phyloP scores from a whole-genome alignment of 2,113 vertebrate genomes.

The Notothenia coriiceps region DNA sequence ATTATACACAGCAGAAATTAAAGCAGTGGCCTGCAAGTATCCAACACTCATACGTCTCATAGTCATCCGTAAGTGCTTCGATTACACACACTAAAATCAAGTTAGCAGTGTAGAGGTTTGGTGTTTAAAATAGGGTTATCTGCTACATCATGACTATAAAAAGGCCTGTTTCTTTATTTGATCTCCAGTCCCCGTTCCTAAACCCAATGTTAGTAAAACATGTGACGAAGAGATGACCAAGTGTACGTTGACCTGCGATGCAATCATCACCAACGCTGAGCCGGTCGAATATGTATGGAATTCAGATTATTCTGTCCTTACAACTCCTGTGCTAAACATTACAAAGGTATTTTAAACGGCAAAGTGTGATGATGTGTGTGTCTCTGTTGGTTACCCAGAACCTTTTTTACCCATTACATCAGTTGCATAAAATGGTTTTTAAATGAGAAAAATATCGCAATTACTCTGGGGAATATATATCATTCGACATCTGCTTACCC shows the following conservation, averaged over 20 bases:
- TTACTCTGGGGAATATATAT: too few relatives aligned
- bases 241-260: slow-evolving; percentile 54
- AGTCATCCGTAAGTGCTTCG: slow-evolving; percentile 52
- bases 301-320: too few relatives aligned
- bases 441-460: too few relatives aligned
- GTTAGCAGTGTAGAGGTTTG: neutral
- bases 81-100: neutral
- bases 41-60: neutral
- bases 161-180: neutral
- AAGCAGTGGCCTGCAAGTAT: accelerated
- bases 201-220: neutral
- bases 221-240: neutral
- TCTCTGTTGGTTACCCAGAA: too few relatives aligned
- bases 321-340: neutral
- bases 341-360: slow-evolving; percentile 18
- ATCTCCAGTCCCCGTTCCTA: slow-evolving; percentile 48
- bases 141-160: too few relatives aligned
- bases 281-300: neutral
- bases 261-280: neutral
- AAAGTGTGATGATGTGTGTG: too few relatives aligned
- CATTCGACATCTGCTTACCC: too few relatives aligned
- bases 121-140: neutral
- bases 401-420: too few relatives aligned
- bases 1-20: slow-evolving; percentile 9
- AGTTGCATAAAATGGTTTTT: too few relatives aligned